Base-by-base conservation (phyloP, 2,797 vertebrate genomes). In the Serranus cabrilla region DNA sequence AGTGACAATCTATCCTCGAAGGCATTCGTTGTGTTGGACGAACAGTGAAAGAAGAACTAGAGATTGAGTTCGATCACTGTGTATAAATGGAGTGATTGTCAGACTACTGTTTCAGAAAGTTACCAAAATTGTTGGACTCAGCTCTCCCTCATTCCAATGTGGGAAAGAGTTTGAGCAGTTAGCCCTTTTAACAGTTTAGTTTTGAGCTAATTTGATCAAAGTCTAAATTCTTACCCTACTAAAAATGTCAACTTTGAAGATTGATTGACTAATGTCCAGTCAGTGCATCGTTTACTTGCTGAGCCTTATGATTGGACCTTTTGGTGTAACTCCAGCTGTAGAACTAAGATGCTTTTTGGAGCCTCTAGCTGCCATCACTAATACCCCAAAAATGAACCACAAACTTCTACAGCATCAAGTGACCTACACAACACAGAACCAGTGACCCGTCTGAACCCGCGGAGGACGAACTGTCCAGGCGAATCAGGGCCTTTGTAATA, bases 401-500 rank as follows among this genome's bases (percentile, higher is more conserved):
- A 27, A 74, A 34, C 23, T 49, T 16, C 23, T 37, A 49, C 8
- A 11, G 0, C 23, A 80, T 12, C 7, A 2, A 31, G 45, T 43
- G 20, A 60, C 5, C 39, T 6, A 73, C 61, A 37, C 56, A 76
- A 31, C n/a, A 51, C 63, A 55, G 43, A 60, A 57, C 70, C 73
- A 71, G 54, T 23, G 2, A 59, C 54, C 73, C 50, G 18, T 23
- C 73, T 76, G 89, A 80, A 80, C 84, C 81, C 13, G 42, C 13
- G 74, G 82, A 83, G 82, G 87, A 83, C 69, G 75, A 65, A 83
- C 91, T 88, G 83, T 82, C 90, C 72, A 74, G 86, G 92, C 87
- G 69, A 76, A 94, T 95, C 94, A 95, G 93, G 93, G 93, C 93
- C 94, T 94, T 95, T 94, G 89, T 93, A 91, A 93, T 91, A 94